Evolutionary conservation across 2,113 vertebrate species (phyloP).

Genomic region (Amia ocellicauda): DNA sequence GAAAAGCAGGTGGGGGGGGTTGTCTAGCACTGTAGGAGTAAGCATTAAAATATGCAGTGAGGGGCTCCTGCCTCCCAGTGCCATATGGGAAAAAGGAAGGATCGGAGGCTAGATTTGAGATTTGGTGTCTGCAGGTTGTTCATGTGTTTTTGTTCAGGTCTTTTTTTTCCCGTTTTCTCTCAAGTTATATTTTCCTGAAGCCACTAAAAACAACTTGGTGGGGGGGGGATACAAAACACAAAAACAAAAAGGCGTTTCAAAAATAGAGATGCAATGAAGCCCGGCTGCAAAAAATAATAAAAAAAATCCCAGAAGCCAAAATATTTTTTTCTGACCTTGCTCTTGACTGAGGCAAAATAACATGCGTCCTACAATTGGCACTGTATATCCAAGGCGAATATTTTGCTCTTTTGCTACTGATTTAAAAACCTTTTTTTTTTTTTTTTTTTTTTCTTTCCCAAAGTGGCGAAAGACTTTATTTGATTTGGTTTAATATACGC

Average conservation of each 20-base stretch:
- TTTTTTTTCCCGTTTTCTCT: too few relatives aligned
- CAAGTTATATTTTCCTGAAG: not conserved
- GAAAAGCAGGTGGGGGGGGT: too few relatives aligned
- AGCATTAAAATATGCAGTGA: too few relatives aligned
- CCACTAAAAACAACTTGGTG: constrained; percentile 5
- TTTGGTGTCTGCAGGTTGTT: not conserved
- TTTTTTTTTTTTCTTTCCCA: not conserved
- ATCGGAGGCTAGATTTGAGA: not conserved
- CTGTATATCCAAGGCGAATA: not conserved
- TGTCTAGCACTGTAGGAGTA: too few relatives aligned
- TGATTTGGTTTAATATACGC: constrained; percentile 9
- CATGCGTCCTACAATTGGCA: constrained; percentile 10
- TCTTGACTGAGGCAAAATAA: not conserved
- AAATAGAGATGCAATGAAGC: too few relatives aligned
- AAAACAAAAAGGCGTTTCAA: too few relatives aligned
- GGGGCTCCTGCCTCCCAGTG: too few relatives aligned
- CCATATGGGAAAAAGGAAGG: too few relatives aligned
- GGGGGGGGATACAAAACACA: too few relatives aligned
- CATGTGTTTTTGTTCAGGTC: too few relatives aligned
- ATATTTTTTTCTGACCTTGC: not conserved
- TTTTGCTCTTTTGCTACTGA: constrained; percentile 12
- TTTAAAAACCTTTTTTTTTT: constrained; percentile 11
- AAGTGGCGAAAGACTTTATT: constrained; percentile 1
- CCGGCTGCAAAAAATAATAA: too few relatives aligned
- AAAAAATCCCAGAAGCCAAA: constrained; percentile 13